Base-by-base conservation (phyloP, 2,888 invertebrate species). In the Steinernema carpocapsae region DNA sequence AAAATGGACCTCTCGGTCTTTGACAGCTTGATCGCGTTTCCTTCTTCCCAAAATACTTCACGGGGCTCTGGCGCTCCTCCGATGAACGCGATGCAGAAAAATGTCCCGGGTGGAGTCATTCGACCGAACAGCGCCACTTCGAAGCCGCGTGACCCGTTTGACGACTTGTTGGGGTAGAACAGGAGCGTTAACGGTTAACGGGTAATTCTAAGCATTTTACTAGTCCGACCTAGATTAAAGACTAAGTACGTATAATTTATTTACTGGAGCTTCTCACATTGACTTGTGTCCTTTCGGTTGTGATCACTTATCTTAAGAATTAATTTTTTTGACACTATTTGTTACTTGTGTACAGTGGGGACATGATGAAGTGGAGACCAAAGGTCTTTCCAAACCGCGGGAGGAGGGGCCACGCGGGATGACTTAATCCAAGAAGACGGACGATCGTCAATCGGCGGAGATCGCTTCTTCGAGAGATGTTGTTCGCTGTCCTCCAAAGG, bases 131-230 rank as follows among this genome's bases (percentile, higher is more conserved):
- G 37, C 37, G 19, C 48, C 14, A 4, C 48, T 7, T 48, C 19
- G 48, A 64, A 64, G 14, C 64, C 24, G 70, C 64, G 48, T 37
- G 73, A 76, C 45, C 73, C 73, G 17, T 72, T 76, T 72, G 72
- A 75, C n/a, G 76, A 70, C 26, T 37, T 76, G 10, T 51, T 75
- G 70, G 70, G 37, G 17, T 77, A 64, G n/a, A 1, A 1, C 6
- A 37, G 37, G 19, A 22, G 22, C 3, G 12, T 52, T 17, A 14
- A 64, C 64, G 64, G 12, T 52, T 17, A 14, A 64, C 64, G 64
- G 64, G 64, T 64, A 32, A 29, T 24, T 37, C 37, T 37, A 37
- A 37, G 37, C 37, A 37, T 37, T 37, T 37, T 37, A 37, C 37
- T 37, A 37, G 37, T 37, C 37, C 37, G 4, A 37, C 37, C 37